Evolutionary conservation across 2,888 invertebrate genomes (phyloP), one percentile per base, ranked within the genome.

Genomic region (Folsomia candida): DNA sequence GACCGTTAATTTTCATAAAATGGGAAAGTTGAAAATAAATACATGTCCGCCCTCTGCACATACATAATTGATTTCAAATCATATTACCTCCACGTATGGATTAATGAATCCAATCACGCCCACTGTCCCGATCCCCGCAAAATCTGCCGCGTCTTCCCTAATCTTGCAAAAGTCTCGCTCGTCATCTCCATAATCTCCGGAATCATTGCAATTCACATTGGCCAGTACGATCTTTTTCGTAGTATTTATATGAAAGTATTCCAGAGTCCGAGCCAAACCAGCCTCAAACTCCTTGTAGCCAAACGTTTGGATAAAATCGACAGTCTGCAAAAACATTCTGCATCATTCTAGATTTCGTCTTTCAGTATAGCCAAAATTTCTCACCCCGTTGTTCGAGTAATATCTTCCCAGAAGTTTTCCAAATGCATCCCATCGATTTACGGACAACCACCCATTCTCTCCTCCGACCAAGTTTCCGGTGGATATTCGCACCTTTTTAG

Each of bases 401-500:
- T 60, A 54, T 0, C 68, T 26, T n/a, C 51, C 14, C 0, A 72
- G 27, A 11, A 73, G 11, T 4, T 57, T 25, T 9, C 77, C 75
- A 66, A 66, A 78, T 11, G 27, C 37, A 28, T 70, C 51, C 74
- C 72, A 75, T 22, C 69, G 66, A 9, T 64, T 2, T 0, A 69
- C 14, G 54, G 74, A 67, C 2, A 78, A 18, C 73, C 77, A 78
- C 0, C 79, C 79, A 62, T 69, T 76, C 66, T 76, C 77, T 4
- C 78, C 79, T 1, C 78, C 77, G 37, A 78, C 73, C 11, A 77
- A 28, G 65, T 77, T 78, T 22, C 78, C 78, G 58, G 74, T 69
- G 2, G 58, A 69, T 24, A 79, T 27, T 20, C 61, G 6, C 20
- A 54, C 18, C 4, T 4, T 22, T 6, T n/a, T n/a, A 20, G 6